Evolutionary conservation across 2,113 vertebrate species (phyloP).

Genomic region (Atrichornis clamosus): DNA sequence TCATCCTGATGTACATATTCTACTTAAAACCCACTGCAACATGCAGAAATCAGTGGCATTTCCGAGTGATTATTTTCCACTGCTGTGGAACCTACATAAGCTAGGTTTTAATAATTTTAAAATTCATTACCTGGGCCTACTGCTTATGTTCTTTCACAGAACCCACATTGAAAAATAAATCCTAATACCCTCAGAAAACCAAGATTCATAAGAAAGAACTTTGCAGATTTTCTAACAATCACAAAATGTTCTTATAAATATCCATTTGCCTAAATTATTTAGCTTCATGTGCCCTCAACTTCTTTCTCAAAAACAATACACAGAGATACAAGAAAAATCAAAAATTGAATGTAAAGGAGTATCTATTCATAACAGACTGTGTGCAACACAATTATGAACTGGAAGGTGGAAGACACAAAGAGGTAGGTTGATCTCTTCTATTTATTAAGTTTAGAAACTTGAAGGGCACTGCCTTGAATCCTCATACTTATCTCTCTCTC

Average conservation of each 20-base stretch:
- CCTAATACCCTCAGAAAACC: accelerated
- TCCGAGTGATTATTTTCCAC: background rate
- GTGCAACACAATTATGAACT: background rate
- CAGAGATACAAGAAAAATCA: background rate
- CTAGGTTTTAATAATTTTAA: background rate
- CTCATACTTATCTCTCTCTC: background rate
- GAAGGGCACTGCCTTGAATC: background rate
- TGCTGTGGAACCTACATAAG: background rate
- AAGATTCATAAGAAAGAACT: background rate
- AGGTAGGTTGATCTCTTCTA: background rate
- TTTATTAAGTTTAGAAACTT: background rate
- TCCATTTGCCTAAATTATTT: background rate
- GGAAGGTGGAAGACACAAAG: background rate
- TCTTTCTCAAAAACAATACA: background rate
- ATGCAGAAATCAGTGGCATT: background rate
- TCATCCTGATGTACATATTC: background rate
- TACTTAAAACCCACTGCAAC: background rate
- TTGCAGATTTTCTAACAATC: background rate
- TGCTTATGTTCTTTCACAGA: background rate
- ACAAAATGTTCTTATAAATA: background rate
- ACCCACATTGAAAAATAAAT: accelerated
- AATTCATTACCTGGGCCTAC: background rate
- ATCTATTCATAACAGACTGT: background rate
- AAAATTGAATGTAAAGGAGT: accelerated
- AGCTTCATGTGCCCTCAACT: background rate